Percentiles rank a stretch among this genome's conserved stretches.
Conservation (phyloP, 1,140 invertebrate genomes). For the Drosophila melanica region DNA sequence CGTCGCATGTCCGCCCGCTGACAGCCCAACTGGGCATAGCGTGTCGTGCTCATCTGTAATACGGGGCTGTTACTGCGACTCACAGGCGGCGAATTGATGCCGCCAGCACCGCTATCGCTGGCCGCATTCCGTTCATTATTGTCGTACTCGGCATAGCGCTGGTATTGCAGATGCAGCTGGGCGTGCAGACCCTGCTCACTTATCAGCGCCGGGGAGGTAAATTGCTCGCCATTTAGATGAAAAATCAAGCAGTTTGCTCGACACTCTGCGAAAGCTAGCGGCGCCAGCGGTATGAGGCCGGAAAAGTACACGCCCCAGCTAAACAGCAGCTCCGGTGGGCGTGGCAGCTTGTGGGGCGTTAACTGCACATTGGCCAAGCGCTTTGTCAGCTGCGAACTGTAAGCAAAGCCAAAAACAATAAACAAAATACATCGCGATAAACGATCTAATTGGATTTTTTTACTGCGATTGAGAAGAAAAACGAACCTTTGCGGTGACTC, state of each 20-base stretch:
- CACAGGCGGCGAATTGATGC: conserved; percentile 63
- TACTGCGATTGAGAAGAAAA: not conserved
- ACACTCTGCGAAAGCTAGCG: conserved; percentile 85
- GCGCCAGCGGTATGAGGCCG: conserved; percentile 89
- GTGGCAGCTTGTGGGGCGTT: conserved; percentile 48
- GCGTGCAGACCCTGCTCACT: conserved; percentile 57
- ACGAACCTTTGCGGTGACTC: conserved; percentile 13
- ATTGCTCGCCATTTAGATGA: conserved; percentile 94
- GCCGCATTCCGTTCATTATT: conserved; percentile 41
- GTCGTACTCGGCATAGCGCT: conserved; percentile 52
- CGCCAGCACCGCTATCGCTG: conserved; percentile 27
- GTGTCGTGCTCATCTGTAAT: conserved; percentile 57
- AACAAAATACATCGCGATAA: not conserved
- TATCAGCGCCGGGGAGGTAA: conserved; percentile 87
- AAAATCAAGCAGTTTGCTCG: conserved; percentile 93
- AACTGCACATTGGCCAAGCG: conserved; percentile 38
- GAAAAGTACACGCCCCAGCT: conserved; percentile 94
- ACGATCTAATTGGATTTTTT: not conserved
- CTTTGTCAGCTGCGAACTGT: conserved; percentile 36
- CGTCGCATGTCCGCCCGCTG: conserved; percentile 86
- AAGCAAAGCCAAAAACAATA: conserved; percentile 20
- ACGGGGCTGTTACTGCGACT: conserved; percentile 67
- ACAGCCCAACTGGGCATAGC: conserved; percentile 80
- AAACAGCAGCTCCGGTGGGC: conserved; percentile 86
- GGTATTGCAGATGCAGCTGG: conserved; percentile 67